phyloP scores from a whole-genome alignment of 2,797 vertebrate species.

The Falco concolor region DNA sequence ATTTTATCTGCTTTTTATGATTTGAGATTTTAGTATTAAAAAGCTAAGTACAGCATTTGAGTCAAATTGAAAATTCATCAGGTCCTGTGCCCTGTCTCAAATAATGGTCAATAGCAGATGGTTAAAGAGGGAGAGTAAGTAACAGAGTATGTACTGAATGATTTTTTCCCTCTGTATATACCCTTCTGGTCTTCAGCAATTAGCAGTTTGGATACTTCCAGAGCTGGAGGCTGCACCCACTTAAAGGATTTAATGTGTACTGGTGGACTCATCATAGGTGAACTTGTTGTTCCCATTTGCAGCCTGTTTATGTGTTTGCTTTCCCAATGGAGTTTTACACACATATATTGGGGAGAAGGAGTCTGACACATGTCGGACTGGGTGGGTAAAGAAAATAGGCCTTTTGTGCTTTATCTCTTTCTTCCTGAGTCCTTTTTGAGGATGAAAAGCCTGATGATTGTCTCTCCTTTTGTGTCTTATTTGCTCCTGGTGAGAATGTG shows the following conservation, averaged over 20 bases:
- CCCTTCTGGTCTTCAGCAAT: neutral
- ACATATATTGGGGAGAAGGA: rapidly evolving
- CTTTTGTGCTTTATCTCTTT: neutral
- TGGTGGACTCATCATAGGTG: neutral
- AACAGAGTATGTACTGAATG: neutral
- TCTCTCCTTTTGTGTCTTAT: neutral
- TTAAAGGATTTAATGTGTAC: neutral
- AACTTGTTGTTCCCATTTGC: neutral
- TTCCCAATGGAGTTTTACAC: neutral
- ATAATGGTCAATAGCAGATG: neutral
- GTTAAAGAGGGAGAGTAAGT: neutral
- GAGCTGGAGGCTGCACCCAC: neutral
- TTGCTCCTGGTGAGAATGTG: neutral
- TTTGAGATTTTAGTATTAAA: neutral
- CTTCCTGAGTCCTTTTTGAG: neutral
- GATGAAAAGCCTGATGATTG: neutral
- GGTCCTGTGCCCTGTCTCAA: neutral
- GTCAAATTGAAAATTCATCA: neutral
- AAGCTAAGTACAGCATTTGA: neutral
- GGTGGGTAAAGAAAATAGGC: neutral
- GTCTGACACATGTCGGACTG: neutral
- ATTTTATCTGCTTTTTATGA: neutral
- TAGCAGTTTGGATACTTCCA: neutral
- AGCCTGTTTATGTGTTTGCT: neutral
- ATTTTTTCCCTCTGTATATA: neutral